Percentiles rank a stretch among this genome's conserved stretches.
Evolutionary conservation across 2,888 invertebrate species (phyloP).

Genomic region (Eupsilia transversa): DNA sequence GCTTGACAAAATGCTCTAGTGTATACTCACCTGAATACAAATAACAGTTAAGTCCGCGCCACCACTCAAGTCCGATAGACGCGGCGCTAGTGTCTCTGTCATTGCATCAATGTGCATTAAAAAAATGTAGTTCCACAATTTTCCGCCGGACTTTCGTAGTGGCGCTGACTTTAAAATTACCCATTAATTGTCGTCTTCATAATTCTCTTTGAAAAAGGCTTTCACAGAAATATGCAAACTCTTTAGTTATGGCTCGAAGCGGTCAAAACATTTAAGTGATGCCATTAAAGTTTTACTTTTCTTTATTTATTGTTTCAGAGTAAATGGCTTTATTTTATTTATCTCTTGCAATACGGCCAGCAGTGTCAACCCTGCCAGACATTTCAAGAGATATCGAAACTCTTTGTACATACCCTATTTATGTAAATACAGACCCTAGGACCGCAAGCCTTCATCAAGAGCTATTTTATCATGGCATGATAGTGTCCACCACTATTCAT

Average conservation of each 20-base stretch:
- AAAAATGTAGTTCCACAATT: too few relatives aligned
- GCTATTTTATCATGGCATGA: conserved; percentile 10
- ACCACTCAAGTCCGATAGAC: too few relatives aligned
- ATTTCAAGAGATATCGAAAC: neutral
- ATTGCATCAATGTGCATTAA: too few relatives aligned
- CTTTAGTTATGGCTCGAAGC: conserved; percentile 1
- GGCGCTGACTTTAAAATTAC: too few relatives aligned
- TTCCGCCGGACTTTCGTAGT: too few relatives aligned
- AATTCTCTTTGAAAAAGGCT: neutral
- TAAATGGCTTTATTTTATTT: neutral
- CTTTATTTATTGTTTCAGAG: neutral
- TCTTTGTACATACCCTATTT: conserved; percentile 9
- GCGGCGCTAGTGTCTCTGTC: too few relatives aligned
- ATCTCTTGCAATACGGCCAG: neutral
- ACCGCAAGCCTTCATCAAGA: neutral
- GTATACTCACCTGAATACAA: too few relatives aligned
- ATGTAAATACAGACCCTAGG: neutral
- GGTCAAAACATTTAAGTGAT: neutral
- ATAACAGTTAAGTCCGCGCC: too few relatives aligned
- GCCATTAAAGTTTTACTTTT: conserved; percentile 21
- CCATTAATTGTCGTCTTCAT: neutral
- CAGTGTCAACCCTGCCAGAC: neutral
- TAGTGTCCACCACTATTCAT: conserved; percentile 22
- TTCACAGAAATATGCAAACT: conserved; percentile 5
- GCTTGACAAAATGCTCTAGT: too few relatives aligned